Conservation (phyloP, 1,140 invertebrate genomes). For the Caenorhabditis tropicalis region DNA sequence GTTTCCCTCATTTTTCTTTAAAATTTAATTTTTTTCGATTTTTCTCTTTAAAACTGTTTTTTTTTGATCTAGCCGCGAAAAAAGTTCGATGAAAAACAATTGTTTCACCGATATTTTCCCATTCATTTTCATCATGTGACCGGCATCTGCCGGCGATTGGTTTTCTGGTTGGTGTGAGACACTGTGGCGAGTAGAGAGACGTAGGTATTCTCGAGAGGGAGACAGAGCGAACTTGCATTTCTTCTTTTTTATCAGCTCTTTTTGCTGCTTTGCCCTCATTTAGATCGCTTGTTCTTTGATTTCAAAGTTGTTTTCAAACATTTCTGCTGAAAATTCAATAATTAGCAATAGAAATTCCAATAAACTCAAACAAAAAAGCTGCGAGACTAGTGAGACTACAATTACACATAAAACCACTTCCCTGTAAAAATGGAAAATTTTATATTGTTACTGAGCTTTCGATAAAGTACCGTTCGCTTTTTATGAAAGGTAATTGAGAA, state of each 20-base stretch:
- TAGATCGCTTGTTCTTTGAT: background rate
- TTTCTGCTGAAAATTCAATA: background rate
- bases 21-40: background rate
- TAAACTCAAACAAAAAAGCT: no score
- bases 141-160: background rate
- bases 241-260: background rate
- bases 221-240: background rate
- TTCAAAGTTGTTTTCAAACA: background rate
- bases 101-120: background rate
- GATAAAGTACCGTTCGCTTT: no score
- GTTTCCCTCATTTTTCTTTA: background rate
- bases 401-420: no score
- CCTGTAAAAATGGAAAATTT: no score
- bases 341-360: background rate
- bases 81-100: no score
- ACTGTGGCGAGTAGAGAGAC: background rate
- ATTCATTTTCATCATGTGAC: background rate
- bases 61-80: background rate
- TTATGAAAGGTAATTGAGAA: no score
- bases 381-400: no score
- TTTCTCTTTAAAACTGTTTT: background rate
- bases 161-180: background rate
- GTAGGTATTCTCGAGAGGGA: background rate
- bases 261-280: background rate
- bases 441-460: no score